Evolutionary conservation across 2,113 vertebrate genomes (phyloP), one percentile per base, ranked within the genome.

Genomic region (Pseudolaguvia tuberculata): DNA sequence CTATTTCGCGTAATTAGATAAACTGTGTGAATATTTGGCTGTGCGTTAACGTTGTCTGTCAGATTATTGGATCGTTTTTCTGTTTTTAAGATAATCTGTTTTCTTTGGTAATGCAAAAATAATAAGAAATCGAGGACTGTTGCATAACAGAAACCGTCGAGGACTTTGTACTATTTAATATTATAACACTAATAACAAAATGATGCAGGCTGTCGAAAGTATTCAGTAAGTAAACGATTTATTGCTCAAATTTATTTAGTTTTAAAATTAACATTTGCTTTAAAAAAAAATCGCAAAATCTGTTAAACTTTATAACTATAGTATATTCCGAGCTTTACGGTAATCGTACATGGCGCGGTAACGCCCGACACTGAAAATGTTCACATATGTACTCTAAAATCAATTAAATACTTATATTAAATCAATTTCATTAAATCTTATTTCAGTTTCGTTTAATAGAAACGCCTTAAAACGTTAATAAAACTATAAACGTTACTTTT

Each of bases 181-280:
- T n/a, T n/a, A n/a, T n/a, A n/a, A n/a, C n/a, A n/a, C n/a, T 29
- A 50, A 29, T 6, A 42, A 21, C 5, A 18, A 29, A 65, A 66
- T 47, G 42, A 75, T 75, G 61, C 73, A 75, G 52, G 42, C 13
- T 35, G 12, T 75, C 11, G 62, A 75, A 17, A 66, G 17, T 31
- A 67, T 75, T 47, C 23, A 75, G 73, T 75, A 5, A 75, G 62
- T 67, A 39, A 4, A 1, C 12, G 23, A 25, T 23, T 39, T 45
- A 15, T 51, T 51, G 2, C 5, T 45, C 39, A 10, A 25, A 1
- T 23, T 39, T 73, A 1, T 0, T 25, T 2, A 3, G n/a, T 23
- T 42, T 17, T 55, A 8, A 25, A 27, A 31, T 18, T 23, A 5
- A 63, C 7, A 1, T 29, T 59, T 21, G 39, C 39, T 65, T 6